Evolutionary conservation across 2,888 invertebrate species (phyloP), one percentile per base, ranked within the genome.

Genomic region (Pardosa pseudoannulata): DNA sequence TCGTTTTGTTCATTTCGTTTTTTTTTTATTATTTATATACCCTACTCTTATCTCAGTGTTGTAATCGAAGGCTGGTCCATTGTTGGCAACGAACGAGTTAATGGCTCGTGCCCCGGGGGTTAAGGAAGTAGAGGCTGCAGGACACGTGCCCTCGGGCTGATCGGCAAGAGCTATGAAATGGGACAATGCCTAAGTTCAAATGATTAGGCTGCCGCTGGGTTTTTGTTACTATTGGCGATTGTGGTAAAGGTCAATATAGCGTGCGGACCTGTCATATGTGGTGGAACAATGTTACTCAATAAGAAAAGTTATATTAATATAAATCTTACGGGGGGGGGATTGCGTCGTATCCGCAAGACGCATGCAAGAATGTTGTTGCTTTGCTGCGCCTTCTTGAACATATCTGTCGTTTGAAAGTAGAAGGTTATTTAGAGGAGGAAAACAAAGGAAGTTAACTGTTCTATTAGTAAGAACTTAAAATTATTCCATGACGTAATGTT

Each of bases 41-140:
- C 23, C 23, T 23, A 23, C 68, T n/a, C 32, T 41, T 50, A 64
- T 19, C 41, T 19, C n/a, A 32, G 23, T 83, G 82, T 72, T 83
- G 82, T 72, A 83, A 83, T 83, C 81, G 68, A 9, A 56, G 71
- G 29, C 36, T 56, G 75, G 70, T 50, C 82, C 82, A 83, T 83
- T 83, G 82, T 83, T 73, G 41, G 64, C 9, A 29, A 32, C 62
- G 39, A 75, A 72, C 65, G 70, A 62, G 31, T 72, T 71, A 76
- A 83, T 27, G 29, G 46, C 41, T 70, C 28, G 56, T 41, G 56
- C 64, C 75, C 31, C 67, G 64, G 81, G 80, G 81, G 76, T 83
- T 50, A 29, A 76, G 82, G 82, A 76, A 83, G 82, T 82, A 28
- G 19, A 56, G 16, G 68, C 29, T 28, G 13, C 56, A 6, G 36